These are phyloP conservation scores for Phaethornis superciliosus DNA, from an alignment of 2,113 vertebrate species.

Conservation along the genomic window DNA sequence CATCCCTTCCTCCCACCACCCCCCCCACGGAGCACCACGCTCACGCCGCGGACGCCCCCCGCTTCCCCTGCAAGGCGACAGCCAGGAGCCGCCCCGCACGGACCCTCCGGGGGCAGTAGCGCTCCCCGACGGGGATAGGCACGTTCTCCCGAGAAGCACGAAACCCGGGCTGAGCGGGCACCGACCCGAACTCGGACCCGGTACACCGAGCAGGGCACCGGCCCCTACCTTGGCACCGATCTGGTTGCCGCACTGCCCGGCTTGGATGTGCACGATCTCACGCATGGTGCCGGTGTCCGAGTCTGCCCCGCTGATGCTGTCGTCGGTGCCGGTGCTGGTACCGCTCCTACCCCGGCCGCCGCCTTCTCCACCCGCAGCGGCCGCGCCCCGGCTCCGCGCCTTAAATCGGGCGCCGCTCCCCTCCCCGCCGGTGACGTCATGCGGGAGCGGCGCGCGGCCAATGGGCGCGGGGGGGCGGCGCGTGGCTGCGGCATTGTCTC, in stretches of 20 bases:
- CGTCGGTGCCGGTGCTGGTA: too few relatives aligned
- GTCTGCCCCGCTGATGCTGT: too few relatives aligned
- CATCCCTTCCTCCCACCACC: too few relatives aligned
- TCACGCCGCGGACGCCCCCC: neutral
- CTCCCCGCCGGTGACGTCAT: neutral
- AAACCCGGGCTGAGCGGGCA: neutral
- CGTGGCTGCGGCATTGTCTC: neutral
- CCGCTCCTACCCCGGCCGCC: neutral
- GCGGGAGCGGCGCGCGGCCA: neutral
- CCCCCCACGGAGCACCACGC: neutral
- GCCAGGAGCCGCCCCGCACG: neutral
- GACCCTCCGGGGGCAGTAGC: fast-evolving
- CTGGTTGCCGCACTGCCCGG: slow-evolving; percentile 93
- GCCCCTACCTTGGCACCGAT: slow-evolving; percentile 90
- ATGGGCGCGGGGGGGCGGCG: neutral
- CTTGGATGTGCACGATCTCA: slow-evolving; percentile 94
- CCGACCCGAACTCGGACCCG: neutral
- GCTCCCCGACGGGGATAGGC: neutral
- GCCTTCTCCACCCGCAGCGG: neutral
- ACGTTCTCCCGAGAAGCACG: neutral
- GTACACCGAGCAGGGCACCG: fast-evolving
- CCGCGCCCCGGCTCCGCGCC: neutral
- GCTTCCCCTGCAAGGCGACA: too few relatives aligned
- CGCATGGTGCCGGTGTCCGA: slow-evolving; percentile 80
- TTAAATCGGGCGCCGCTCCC: neutral